These are phyloP conservation scores for Ceratina australensis DNA, from an alignment of 1,140 invertebrate genomes.

Conservation along the genomic window DNA sequence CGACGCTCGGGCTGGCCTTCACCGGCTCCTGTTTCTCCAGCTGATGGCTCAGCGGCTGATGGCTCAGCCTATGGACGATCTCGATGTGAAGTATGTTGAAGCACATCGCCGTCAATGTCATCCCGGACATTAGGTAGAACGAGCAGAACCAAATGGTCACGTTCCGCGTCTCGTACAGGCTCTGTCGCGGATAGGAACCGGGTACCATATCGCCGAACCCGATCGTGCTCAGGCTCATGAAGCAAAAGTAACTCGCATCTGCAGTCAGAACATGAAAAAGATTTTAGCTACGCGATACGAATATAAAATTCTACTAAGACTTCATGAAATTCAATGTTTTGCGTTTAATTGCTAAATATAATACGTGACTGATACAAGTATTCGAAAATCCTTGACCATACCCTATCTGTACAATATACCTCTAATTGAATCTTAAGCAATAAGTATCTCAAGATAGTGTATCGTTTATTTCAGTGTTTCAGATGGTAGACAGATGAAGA, in stretches of 20 bases:
- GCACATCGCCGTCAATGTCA: constrained; percentile 98
- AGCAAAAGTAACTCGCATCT: constrained; percentile 97
- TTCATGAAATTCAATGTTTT: no score
- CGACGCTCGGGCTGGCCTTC: constrained; percentile 79
- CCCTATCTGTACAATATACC: no score
- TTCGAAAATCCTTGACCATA: no score
- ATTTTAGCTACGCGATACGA: constrained; percentile 3
- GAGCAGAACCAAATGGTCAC: constrained; percentile 93
- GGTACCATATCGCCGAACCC: constrained; percentile 95
- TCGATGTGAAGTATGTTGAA: constrained; percentile 98
- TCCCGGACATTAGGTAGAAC: constrained; percentile 96
- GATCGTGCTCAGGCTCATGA: constrained; percentile 95
- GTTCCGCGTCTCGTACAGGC: constrained; percentile 83
- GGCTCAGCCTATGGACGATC: constrained; percentile 88
- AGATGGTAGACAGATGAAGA: no score
- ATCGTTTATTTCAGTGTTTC: no score
- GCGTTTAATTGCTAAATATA: no score
- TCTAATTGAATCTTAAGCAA: no score
- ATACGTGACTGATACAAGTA: no score
- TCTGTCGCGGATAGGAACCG: constrained; percentile 82
- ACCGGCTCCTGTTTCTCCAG: constrained; percentile 78
- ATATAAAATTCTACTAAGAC: neutral
- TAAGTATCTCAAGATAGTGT: no score
- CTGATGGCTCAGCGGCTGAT: constrained; percentile 84
- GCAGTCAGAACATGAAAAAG: constrained; percentile 33